These are phyloP conservation scores for Oreochromis grahami DNA, from an alignment of 2,797 vertebrate genomes.

Conservation along the genomic window DNA sequence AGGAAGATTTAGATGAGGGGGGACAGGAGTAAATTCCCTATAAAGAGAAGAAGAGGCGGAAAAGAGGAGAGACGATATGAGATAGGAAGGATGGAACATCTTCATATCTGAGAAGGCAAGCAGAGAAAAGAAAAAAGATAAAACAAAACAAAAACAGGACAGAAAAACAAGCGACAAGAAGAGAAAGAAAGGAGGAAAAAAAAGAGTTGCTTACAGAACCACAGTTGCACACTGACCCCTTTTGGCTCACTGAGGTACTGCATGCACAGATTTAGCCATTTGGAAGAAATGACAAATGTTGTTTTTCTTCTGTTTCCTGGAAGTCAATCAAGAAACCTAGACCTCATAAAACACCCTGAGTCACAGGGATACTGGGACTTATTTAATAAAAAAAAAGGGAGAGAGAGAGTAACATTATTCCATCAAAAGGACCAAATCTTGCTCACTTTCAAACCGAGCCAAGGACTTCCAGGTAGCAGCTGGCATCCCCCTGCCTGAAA, in stretches of 20 bases:
- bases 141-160: background rate
- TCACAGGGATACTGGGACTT: background rate
- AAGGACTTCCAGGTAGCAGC: conserved; percentile 37
- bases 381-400: background rate
- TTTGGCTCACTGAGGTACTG: background rate
- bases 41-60: background rate
- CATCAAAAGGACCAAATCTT: background rate
- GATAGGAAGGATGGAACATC: background rate
- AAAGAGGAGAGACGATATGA: background rate
- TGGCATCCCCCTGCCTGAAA: background rate
- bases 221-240: conserved; percentile 27
- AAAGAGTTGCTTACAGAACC: background rate
- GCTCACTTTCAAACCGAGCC: background rate
- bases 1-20: background rate
- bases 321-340: conserved; percentile 5
- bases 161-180: background rate
- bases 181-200: background rate
- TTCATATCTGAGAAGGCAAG: background rate
- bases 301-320: conserved; percentile 42
- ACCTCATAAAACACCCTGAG: conserved; percentile 12
- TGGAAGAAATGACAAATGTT: conserved; percentile 22
- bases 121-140: background rate
- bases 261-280: background rate
- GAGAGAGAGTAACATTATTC: background rate
- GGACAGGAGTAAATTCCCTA: background rate